phyloP scores from a whole-genome alignment of 2,888 invertebrate genomes.

The Nebria salina region DNA sequence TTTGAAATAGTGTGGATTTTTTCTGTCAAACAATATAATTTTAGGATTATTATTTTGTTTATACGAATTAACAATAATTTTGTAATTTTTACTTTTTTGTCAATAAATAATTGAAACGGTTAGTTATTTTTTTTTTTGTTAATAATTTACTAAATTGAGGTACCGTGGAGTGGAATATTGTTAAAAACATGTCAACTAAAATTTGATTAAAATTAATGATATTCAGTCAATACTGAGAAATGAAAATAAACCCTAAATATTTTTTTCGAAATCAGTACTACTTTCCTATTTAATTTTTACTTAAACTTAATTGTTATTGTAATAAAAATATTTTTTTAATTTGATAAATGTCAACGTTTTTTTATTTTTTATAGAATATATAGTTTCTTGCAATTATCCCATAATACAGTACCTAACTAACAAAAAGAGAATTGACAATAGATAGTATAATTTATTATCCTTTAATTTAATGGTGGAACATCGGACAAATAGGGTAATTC shows the following conservation, averaged over 20 bases:
- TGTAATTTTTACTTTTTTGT: conserved; percentile 49
- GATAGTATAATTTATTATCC: not conserved
- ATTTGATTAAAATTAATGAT: not conserved
- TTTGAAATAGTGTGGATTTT: conserved; percentile 3
- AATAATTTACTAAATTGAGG: conserved; percentile 20
- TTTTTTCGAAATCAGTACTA: too few species aligned
- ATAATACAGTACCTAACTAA: not conserved
- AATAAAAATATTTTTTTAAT: too few species aligned
- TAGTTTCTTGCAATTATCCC: not conserved
- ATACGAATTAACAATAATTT: conserved; percentile 48
- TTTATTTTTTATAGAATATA: too few species aligned
- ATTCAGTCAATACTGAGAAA: not conserved
- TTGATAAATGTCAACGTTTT: too few species aligned
- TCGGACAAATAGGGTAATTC: conserved; percentile 61
- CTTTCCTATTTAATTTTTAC: too few species aligned
- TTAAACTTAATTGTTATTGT: too few species aligned
- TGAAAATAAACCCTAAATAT: too few species aligned
- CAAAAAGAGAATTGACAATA: not conserved
- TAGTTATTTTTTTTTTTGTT: conserved; percentile 49
- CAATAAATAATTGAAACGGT: conserved; percentile 44
- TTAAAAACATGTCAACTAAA: not conserved
- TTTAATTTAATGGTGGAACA: conserved; percentile 37
- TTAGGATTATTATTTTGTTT: conserved; percentile 48
- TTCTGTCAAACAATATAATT: conserved; percentile 46
- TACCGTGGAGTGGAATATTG: not conserved